These are phyloP conservation scores for Canis aureus DNA, from an alignment of 2,113 vertebrate species.

Conservation along the genomic window DNA sequence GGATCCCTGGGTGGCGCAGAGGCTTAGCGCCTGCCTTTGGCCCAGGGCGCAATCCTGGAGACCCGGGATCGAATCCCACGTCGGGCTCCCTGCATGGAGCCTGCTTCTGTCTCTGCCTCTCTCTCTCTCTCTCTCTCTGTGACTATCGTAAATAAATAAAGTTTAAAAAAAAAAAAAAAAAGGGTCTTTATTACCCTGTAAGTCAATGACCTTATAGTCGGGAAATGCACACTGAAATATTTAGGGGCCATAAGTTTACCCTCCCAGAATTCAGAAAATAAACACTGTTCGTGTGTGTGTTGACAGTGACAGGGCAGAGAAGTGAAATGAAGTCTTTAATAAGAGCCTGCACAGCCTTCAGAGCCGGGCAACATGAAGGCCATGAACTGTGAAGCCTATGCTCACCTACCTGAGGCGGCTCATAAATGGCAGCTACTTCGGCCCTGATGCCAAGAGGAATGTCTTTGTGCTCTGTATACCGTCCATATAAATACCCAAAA, in stretches of 20 bases:
- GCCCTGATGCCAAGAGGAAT: constrained; percentile 98
- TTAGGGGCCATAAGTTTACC: background rate
- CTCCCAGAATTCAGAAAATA: background rate
- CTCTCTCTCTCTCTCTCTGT: no score
- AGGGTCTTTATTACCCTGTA: background rate
- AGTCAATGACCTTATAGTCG: background rate
- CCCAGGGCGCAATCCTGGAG: no score
- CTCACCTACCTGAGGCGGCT: constrained; percentile 95
- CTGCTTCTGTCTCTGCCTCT: no score
- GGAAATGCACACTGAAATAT: background rate
- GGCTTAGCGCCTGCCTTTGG: no score
- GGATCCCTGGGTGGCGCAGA: no score
- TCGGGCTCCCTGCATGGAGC: no score
- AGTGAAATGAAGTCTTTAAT: background rate
- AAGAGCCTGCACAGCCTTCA: background rate
- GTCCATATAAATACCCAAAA: constrained; percentile 96
- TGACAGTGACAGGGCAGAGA: background rate
- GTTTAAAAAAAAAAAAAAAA: no score
- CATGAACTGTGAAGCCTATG: fast-evolving
- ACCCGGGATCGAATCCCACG: no score
- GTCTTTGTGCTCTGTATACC: constrained; percentile 98
- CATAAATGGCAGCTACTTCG: constrained; percentile 98
- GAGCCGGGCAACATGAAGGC: background rate
- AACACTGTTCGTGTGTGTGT: fast-evolving
- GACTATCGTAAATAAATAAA: no score